Evolutionary conservation across 2,797 vertebrate species (phyloP).

Genomic region (Poecilia wingei): DNA sequence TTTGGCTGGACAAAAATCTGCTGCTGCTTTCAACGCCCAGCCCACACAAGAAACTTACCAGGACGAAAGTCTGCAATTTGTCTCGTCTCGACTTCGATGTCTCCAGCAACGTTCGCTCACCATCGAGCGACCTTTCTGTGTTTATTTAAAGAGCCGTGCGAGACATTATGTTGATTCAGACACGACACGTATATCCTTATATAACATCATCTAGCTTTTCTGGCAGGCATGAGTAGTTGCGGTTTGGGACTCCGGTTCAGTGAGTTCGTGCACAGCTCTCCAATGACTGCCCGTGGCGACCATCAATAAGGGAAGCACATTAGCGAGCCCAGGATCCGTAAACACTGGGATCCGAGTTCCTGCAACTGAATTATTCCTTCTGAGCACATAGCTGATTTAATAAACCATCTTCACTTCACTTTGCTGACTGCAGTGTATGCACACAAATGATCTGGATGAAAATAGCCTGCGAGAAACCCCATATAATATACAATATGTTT

Average conservation of each 20-base stretch:
- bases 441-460: not conserved
- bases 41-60: not conserved
- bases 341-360: constrained; percentile 6
- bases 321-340: constrained; percentile 1
- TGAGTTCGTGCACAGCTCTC: not conserved
- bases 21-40: not conserved
- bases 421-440: not conserved
- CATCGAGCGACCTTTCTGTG: not conserved
- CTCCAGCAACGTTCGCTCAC: not conserved
- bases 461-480: not conserved
- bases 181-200: not conserved
- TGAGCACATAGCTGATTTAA: constrained; percentile 11
- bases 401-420: constrained; percentile 1
- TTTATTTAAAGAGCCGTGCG: not conserved
- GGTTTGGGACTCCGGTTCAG: not conserved
- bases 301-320: constrained; percentile 7
- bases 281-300: constrained; percentile 2
- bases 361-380: constrained; percentile 10
- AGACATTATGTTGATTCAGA: not conserved
- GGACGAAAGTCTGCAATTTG: not conserved
- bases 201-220: not conserved
- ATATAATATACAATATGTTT: not conserved
- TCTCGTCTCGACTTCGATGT: not conserved
- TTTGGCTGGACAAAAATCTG: not conserved
- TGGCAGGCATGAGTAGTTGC: constrained; percentile 1